phyloP scores from a whole-genome alignment of 2,888 invertebrate genomes.

The Dione juno region DNA sequence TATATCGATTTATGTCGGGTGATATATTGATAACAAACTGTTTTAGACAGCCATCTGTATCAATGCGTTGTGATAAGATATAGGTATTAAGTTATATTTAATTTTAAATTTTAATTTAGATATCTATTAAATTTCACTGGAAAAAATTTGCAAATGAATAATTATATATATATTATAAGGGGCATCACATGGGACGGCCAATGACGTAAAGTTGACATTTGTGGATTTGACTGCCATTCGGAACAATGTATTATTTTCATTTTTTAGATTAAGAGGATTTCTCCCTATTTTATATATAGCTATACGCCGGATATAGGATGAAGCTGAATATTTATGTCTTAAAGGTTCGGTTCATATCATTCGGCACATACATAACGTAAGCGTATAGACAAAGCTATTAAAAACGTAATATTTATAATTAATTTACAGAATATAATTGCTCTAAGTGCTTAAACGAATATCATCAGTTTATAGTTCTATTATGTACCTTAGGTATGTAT shows the following conservation, averaged over 20 bases:
- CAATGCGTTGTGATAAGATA: constrained; percentile 33
- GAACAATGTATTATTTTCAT: too few relatives aligned
- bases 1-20: constrained; percentile 49
- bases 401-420: neutral
- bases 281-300: too few relatives aligned
- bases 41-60: constrained; percentile 47
- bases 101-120: neutral
- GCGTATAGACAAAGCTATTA: neutral
- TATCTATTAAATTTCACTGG: neutral
- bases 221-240: too few relatives aligned
- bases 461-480: neutral
- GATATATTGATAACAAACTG: constrained; percentile 50
- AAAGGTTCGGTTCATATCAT: too few relatives aligned
- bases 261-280: too few relatives aligned
- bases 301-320: too few relatives aligned
- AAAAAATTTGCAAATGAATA: too few relatives aligned
- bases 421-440: neutral
- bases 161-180: too few relatives aligned
- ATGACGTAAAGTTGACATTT: too few relatives aligned
- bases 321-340: too few relatives aligned
- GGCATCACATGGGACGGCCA: too few relatives aligned
- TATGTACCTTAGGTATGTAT: neutral
- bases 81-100: neutral
- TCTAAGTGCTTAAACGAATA: neutral
- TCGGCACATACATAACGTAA: too few relatives aligned